These are phyloP conservation scores for Brachyhypopomus gauderio DNA, from an alignment of 2,113 vertebrate genomes.

Conservation along the genomic window DNA sequence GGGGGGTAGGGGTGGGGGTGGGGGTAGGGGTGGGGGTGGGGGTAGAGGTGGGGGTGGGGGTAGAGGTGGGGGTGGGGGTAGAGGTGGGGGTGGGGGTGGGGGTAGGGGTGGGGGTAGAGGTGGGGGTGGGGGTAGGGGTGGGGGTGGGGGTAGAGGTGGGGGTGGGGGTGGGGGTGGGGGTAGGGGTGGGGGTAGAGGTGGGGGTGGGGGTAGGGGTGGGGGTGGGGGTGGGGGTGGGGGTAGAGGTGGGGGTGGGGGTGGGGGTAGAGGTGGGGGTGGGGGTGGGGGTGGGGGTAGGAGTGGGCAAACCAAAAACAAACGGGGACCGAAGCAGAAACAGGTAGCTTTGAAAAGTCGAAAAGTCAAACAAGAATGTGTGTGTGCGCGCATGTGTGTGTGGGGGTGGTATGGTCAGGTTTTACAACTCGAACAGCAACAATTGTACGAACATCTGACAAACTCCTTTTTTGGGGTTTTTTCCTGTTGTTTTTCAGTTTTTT, in stretches of 20 bases:
- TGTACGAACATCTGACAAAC: constrained; percentile 81
- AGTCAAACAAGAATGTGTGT: too few species aligned
- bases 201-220: constrained; percentile 5
- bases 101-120: too few species aligned
- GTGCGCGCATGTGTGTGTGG: too few species aligned
- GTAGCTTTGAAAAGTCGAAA: neutral
- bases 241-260: neutral
- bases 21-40: constrained; percentile 1
- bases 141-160: too few species aligned
- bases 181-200: too few species aligned
- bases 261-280: neutral
- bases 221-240: constrained; percentile 5
- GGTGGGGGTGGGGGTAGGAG: neutral
- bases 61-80: too few species aligned
- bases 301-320: constrained; percentile 52
- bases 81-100: too few species aligned
- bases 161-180: too few species aligned
- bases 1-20: neutral
- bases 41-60: constrained; percentile 1
- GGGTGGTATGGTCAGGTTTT: too few species aligned
- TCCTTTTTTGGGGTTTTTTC: constrained; percentile 57
- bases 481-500: constrained; percentile 60
- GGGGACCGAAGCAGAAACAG: neutral
- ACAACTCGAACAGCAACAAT: constrained; percentile 72
- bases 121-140: neutral